Evolutionary conservation across 2,797 vertebrate genomes (phyloP).

Genomic region (Cuniculus paca): DNA sequence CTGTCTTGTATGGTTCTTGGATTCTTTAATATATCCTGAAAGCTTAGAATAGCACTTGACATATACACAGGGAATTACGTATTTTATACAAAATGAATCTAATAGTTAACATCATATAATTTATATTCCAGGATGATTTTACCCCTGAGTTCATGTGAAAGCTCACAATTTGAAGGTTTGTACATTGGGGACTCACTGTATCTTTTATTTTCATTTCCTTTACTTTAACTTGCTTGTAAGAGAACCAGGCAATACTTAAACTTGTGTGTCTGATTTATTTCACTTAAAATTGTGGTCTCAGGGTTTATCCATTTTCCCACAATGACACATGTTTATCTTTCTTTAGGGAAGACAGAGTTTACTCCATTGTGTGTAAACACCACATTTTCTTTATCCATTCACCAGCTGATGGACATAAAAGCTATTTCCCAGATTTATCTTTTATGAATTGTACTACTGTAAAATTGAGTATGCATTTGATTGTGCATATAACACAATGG

Average conservation of each 20-base stretch:
- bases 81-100: background rate
- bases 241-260: background rate
- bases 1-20: background rate
- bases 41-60: background rate
- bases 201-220: background rate
- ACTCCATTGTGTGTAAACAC: background rate
- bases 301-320: background rate
- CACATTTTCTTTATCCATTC: background rate
- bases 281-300: background rate
- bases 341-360: background rate
- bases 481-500: background rate
- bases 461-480: background rate
- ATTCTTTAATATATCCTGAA: background rate
- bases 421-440: background rate
- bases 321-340: background rate
- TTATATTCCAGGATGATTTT: background rate
- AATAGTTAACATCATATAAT: background rate
- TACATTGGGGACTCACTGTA: background rate
- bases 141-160: background rate
- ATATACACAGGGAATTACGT: background rate
- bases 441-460: background rate
- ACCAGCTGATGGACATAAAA: background rate
- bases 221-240: background rate
- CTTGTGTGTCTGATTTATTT: background rate
- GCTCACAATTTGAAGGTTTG: background rate